These are phyloP conservation scores for Neoarius graeffei DNA, from an alignment of 2,113 vertebrate genomes.

Conservation along the genomic window DNA sequence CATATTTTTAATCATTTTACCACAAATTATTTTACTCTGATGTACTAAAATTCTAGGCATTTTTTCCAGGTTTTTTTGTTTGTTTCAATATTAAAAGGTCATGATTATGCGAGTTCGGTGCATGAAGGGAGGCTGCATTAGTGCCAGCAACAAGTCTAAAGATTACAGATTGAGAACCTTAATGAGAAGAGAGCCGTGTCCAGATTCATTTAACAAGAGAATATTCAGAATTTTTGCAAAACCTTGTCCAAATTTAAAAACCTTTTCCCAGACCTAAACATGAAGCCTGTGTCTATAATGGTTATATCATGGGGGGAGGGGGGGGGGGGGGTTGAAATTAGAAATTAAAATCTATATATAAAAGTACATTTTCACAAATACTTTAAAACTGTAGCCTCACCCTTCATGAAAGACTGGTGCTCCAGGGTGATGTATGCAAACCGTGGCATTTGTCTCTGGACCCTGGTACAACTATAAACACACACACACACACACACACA, in stretches of 20 bases:
- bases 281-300: not conserved
- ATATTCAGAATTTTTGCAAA: not conserved
- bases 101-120: not conserved
- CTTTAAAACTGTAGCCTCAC: conserved; percentile 70
- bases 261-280: no score
- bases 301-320: no score
- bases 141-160: not conserved
- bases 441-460: conserved; percentile 74
- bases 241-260: not conserved
- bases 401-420: conserved; percentile 92
- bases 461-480: conserved; percentile 79
- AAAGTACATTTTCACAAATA: not conserved
- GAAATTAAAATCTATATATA: not conserved
- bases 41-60: not conserved
- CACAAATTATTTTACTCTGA: no score
- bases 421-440: conserved; percentile 86
- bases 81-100: not conserved
- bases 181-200: not conserved
- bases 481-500: conserved; percentile 35
- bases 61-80: not conserved
- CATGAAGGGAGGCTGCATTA: not conserved
- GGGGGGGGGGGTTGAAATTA: not conserved
- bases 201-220: not conserved
- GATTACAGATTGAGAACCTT: not conserved
- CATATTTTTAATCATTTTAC: no score